Base-by-base conservation (phyloP, 2,888 invertebrate species). In the Dasypolia templi region DNA sequence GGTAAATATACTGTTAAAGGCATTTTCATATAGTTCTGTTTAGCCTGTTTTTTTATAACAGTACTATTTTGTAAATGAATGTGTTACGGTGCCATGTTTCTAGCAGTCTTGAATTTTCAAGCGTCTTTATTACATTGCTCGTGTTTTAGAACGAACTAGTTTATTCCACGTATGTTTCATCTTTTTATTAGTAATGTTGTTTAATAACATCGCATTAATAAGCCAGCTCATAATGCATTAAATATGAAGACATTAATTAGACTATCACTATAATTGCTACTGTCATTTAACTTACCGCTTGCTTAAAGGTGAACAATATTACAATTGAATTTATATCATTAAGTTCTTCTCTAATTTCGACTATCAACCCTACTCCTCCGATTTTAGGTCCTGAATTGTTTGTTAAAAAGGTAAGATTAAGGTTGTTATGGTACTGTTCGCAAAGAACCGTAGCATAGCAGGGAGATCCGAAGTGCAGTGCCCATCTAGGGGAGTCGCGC, bases 401-500 rank as follows among this genome's bases (percentile, higher is more conserved):
- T 79, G 82, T 42, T 26, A 6, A 0, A 56, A 46, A 39, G 12
- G 19, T 58, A 29, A 64, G 26, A 39, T 82, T 86, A 83, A 85
- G 62, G 69, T 64, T 80, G 29, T 88, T 87, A 39, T 72, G 14
- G 75, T 61, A 70, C 71, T 74, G 75, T 62, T 49, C 29, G 32
- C 9, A 55, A 77, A 79, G 61, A 75, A 78, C 75, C 79, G 74
- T 79, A 85, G 88, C 77, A 82, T 85, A 51, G 69, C 83, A 75
- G 75, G 78, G 85, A 75, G 82, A 80, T 75, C 76, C 63, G 82
- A 85, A 79, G 86, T 88, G 82, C 82, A 70, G 72, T 81, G 81
- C 55, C 94, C 94, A 87, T 94, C 79, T 94, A 92, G 74, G 90
- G 93, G 84, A 71, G 91, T 91, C 94, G 94, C 92, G 92, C 92